Evolutionary conservation across 2,888 invertebrate genomes (phyloP).

Genomic region (Tetragonisca angustula): DNA sequence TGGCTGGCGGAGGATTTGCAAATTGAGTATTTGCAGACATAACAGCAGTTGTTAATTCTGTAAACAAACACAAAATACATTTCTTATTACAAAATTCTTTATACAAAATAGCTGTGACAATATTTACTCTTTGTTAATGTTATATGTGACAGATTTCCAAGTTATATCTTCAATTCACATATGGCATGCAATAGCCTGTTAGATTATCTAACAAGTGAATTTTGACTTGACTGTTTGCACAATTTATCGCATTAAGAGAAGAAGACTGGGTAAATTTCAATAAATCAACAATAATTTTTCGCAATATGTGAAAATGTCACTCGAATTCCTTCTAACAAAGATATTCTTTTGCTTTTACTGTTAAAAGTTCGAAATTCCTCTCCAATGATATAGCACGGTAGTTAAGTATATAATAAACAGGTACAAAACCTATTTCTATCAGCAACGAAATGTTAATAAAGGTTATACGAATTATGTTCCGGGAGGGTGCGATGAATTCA

Average conservation of each 20-base stretch:
- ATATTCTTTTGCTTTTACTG: background rate
- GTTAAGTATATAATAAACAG: slow-evolving; percentile 13
- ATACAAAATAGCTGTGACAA: background rate
- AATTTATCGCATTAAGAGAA: background rate
- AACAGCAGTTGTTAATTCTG: slow-evolving; percentile 55
- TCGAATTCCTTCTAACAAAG: background rate
- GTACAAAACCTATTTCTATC: slow-evolving; percentile 8
- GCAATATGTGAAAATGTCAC: slow-evolving; percentile 35
- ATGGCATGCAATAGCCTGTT: slow-evolving; percentile 12
- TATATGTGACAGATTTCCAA: background rate
- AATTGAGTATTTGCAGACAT: slow-evolving; percentile 81
- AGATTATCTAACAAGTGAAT: background rate
- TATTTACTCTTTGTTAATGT: background rate
- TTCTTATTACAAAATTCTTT: slow-evolving; percentile 1
- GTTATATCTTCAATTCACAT: slow-evolving; percentile 11
- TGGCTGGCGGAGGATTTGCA: slow-evolving; percentile 78
- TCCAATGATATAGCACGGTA: background rate
- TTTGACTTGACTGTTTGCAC: background rate
- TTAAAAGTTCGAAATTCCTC: background rate
- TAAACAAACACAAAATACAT: slow-evolving; percentile 54
- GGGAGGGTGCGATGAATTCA: background rate
- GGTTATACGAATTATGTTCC: slow-evolving; percentile 45
- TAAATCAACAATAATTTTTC: slow-evolving; percentile 19
- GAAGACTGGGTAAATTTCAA: background rate
- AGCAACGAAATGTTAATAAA: slow-evolving; percentile 31